Percentiles rank a stretch among this genome's conserved stretches.
Evolutionary conservation across 2,888 invertebrate genomes (phyloP).

Genomic region (Drosophila nr. fundita): DNA sequence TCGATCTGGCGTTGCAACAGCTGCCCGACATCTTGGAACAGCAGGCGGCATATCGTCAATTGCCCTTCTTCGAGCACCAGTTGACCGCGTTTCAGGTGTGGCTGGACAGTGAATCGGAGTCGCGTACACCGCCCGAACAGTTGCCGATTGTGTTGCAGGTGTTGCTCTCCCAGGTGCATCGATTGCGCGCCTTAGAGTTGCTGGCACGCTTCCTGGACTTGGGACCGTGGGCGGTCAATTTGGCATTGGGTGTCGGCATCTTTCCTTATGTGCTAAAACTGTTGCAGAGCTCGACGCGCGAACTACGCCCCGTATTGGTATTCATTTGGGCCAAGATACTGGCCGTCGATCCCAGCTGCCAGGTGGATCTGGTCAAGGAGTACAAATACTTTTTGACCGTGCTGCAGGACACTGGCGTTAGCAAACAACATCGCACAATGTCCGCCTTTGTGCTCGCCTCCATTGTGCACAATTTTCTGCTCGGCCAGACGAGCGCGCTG

Average conservation of each 20-base stretch:
- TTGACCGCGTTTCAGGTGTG: constrained; percentile 96
- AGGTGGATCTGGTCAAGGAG: constrained; percentile 97
- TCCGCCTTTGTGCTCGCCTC: constrained; percentile 98
- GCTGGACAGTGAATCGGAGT: constrained; percentile 87
- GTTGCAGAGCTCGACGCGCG: constrained; percentile 96
- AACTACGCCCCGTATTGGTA: constrained; percentile 95
- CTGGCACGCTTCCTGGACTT: constrained; percentile 97
- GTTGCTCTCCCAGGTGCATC: constrained; percentile 90
- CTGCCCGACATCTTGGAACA: constrained; percentile 91
- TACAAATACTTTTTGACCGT: constrained; percentile 98
- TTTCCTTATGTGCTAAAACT: constrained; percentile 99
- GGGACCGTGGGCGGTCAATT: constrained; percentile 97
- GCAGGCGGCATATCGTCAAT: constrained; percentile 88
- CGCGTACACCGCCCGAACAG: constrained; percentile 96
- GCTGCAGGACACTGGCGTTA: constrained; percentile 93
- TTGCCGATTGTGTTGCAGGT: constrained; percentile 98
- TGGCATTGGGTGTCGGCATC: constrained; percentile 98
- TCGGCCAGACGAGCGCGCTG: constrained; percentile 95
- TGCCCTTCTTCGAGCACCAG: constrained; percentile 98
- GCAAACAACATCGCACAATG: constrained; percentile 94
- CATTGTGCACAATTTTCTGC: constrained; percentile 94
- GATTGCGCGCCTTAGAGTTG: constrained; percentile 96
- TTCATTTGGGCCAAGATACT: constrained; percentile 99
- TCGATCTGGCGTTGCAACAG: constrained; percentile 97
- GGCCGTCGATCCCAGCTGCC: constrained; percentile 98